phyloP scores from a whole-genome alignment of 37 sponge, comb jelly and placozoan genomes.

The Spongilla lacustris region DNA sequence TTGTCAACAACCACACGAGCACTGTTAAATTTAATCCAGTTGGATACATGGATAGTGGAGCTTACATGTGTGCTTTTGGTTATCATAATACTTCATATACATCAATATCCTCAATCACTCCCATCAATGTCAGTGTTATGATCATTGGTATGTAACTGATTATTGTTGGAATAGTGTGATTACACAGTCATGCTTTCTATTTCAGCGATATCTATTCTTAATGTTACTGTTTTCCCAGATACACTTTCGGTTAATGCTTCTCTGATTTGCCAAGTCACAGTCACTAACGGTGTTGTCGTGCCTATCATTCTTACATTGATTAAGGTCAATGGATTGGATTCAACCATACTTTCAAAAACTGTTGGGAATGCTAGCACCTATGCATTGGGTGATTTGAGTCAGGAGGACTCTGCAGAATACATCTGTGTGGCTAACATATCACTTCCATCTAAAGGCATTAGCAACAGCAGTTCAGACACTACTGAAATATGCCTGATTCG shows the following conservation, averaged over 20 bases:
- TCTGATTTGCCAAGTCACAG: neutral
- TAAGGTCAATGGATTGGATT: neutral
- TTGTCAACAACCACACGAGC: too few species aligned
- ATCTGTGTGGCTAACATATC: neutral
- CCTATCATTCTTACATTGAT: neutral
- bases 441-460: neutral
- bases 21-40: too few species aligned
- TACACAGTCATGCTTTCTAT: neutral
- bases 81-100: too few species aligned
- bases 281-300: neutral
- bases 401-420: neutral
- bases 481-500: neutral
- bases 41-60: too few species aligned
- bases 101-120: too few species aligned
- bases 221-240: neutral
- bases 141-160: too few species aligned
- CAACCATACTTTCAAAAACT: neutral
- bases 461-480: neutral
- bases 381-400: neutral
- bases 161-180: too few species aligned
- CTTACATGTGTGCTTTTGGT: too few species aligned
- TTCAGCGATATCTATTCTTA: neutral
- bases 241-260: neutral
- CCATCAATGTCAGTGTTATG: too few species aligned
- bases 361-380: neutral